phyloP scores from a whole-genome alignment of 2,888 invertebrate species.

The Ochropleura plecta region DNA sequence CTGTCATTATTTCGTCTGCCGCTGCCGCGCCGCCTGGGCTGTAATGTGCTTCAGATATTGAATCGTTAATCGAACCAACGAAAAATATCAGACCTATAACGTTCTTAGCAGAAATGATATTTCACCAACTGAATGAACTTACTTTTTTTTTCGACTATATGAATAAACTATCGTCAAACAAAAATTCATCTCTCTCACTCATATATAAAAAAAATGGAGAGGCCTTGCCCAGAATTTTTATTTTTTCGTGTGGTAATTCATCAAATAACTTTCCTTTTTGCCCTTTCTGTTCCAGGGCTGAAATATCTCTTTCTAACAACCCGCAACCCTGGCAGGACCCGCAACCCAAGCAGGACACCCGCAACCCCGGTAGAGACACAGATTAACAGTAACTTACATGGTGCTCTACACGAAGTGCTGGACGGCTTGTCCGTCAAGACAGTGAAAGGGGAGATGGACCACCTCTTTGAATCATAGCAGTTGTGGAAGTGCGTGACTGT shows the following conservation, averaged over 20 bases:
- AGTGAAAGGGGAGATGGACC: conserved; percentile 85
- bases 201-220: no score
- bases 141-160: neutral
- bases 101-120: neutral
- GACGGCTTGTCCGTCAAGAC: conserved; percentile 92
- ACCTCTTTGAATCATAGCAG: conserved; percentile 90
- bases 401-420: conserved; percentile 93
- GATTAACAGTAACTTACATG: conserved; percentile 69
- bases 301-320: no score
- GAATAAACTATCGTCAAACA: neutral
- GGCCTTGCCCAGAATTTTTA: no score
- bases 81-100: neutral
- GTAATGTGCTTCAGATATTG: neutral
- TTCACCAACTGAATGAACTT: neutral
- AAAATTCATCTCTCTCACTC: neutral
- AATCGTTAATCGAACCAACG: no score
- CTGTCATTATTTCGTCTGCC: no score
- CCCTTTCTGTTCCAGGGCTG: no score
- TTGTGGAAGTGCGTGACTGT: conserved; percentile 47
- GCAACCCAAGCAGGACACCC: no score
- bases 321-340: no score
- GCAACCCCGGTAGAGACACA: no score
- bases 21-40: no score
- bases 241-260: no score
- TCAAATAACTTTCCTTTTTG: no score